Percentiles rank a stretch among this genome's conserved stretches.
Conservation (phyloP, 2,888 invertebrate genomes). For the Eudemis profundana region DNA sequence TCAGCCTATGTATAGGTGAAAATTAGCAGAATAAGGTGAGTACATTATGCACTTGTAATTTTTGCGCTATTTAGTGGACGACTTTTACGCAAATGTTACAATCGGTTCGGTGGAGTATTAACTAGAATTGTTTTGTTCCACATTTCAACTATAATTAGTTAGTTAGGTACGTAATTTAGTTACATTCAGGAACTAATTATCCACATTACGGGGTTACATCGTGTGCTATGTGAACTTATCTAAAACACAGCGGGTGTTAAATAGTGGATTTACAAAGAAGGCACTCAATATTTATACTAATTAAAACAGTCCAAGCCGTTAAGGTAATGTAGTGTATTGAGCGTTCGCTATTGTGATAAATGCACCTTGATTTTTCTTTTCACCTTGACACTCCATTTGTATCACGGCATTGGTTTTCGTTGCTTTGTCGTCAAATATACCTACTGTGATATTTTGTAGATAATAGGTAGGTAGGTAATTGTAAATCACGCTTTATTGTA, state of each 20-base stretch:
- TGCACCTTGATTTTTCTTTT: slow-evolving; percentile 34
- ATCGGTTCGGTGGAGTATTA: neutral
- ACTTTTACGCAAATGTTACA: slow-evolving; percentile 45
- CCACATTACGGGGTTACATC: neutral
- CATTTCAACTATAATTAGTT: too few species aligned
- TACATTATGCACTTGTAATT: slow-evolving; percentile 46
- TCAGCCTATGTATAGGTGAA: slow-evolving; percentile 65
- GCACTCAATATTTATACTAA: slow-evolving; percentile 21
- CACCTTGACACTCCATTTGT: slow-evolving; percentile 39
- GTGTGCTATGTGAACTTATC: neutral
- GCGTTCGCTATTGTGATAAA: slow-evolving; percentile 33
- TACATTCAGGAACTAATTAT: neutral
- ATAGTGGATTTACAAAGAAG: neutral
- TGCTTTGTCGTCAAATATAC: neutral
- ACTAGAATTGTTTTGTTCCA: too few species aligned
- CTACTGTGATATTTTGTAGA: too few species aligned
- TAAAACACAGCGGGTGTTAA: neutral
- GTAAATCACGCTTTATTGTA: too few species aligned
- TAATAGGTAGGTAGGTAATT: too few species aligned
- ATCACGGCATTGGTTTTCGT: slow-evolving; percentile 25
- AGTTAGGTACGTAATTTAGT: neutral
- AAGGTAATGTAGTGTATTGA: slow-evolving; percentile 24
- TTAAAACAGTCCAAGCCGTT: slow-evolving; percentile 21
- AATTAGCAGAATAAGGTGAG: slow-evolving; percentile 50
- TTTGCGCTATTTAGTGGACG: slow-evolving; percentile 57